Conservation (phyloP, 2,797 vertebrate genomes). For the Staurois parvus region DNA sequence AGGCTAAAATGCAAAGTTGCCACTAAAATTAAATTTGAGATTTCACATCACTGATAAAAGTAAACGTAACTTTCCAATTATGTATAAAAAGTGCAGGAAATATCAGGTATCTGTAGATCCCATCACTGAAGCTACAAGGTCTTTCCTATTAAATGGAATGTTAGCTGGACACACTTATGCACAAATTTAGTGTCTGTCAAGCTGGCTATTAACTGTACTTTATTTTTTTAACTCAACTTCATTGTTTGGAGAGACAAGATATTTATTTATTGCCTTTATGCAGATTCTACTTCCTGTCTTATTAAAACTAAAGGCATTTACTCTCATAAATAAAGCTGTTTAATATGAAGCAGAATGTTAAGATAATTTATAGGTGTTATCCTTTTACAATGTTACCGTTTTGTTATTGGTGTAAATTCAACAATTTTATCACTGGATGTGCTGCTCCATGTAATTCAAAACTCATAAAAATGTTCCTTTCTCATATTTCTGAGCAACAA, state of each 20-base stretch:
- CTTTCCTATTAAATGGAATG: constrained; percentile 27
- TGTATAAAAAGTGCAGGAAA: constrained; percentile 3
- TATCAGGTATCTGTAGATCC: not conserved
- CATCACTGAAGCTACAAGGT: constrained; percentile 19
- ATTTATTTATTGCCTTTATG: constrained; percentile 41
- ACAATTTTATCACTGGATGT: constrained; percentile 57
- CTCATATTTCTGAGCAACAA: constrained; percentile 53
- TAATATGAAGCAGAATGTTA: constrained; percentile 47
- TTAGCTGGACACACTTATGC: constrained; percentile 10
- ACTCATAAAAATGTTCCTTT: constrained; percentile 57
- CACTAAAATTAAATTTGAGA: too few species aligned
- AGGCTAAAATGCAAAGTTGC: too few species aligned
- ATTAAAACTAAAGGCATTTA: constrained; percentile 60
- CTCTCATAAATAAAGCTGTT: constrained; percentile 52
- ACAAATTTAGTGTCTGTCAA: constrained; percentile 39
- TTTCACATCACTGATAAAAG: too few species aligned
- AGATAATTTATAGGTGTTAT: constrained; percentile 59
- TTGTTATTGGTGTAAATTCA: constrained; percentile 60
- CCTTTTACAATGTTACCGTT: constrained; percentile 59
- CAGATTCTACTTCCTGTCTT: constrained; percentile 41
- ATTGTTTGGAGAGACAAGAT: constrained; percentile 47
- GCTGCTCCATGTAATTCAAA: constrained; percentile 54
- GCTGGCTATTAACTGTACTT: constrained; percentile 35
- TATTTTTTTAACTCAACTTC: constrained; percentile 41
- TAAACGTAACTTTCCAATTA: not conserved